Evolutionary conservation across 2,113 vertebrate genomes (phyloP).

Genomic region (Cavia porcellus): DNA sequence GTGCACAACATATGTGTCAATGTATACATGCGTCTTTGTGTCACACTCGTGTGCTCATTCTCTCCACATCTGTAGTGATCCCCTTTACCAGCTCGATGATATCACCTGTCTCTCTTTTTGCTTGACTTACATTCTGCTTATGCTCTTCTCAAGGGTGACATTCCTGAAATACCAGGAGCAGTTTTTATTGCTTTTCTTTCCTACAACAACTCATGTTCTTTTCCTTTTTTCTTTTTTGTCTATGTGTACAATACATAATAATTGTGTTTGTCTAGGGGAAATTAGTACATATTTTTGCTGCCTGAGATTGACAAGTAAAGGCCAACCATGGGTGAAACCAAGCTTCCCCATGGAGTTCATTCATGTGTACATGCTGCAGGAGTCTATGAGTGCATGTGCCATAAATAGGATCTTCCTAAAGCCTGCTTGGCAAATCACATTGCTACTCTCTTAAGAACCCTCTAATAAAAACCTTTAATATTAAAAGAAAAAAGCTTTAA

Average conservation of each 20-base stretch:
- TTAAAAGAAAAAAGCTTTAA: not conserved
- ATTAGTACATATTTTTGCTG: not conserved
- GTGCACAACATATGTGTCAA: not conserved
- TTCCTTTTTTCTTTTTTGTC: fast-evolving
- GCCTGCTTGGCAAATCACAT: not conserved
- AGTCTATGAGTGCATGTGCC: fast-evolving
- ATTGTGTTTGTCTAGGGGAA: not conserved
- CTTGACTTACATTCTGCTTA: not conserved
- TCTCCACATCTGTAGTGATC: not conserved
- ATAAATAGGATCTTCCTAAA: not conserved
- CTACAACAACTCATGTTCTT: not conserved
- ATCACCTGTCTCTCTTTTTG: not conserved
- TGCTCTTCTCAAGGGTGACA: not conserved
- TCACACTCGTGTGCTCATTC: fast-evolving
- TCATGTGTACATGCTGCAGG: fast-evolving
- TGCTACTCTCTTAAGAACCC: not conserved
- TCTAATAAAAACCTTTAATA: not conserved
- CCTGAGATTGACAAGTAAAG: not conserved
- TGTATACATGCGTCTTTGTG: not conserved
- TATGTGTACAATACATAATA: not conserved
- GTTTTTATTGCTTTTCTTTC: not conserved
- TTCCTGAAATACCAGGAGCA: not conserved
- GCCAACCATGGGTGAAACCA: fast-evolving
- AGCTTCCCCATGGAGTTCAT: not conserved
- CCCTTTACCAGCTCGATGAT: no score